Evolutionary conservation across 1,140 invertebrate species (phyloP), one percentile per base, ranked within the genome.

Genomic region (Cardiocondyla obscurior): DNA sequence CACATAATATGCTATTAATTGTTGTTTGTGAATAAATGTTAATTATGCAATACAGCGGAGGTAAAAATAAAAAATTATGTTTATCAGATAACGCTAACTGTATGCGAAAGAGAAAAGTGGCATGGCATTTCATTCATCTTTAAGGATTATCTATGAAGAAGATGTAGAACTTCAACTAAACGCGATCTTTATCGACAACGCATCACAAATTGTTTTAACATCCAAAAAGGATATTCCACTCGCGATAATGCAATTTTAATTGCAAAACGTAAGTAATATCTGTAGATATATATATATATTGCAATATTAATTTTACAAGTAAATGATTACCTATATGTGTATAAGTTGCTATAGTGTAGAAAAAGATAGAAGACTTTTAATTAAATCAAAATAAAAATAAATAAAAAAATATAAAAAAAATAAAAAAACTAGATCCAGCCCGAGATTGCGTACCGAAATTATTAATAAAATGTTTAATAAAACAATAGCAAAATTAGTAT

Each of bases 201-300:
- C 30, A 33, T 62, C 14, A 33, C 14, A 49, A 64, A 33, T 30
- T 3, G 22, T 42, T 67, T 39, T 42, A 51, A 30, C 33, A 64
- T 7, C 4, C 19, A 30, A 12, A 16, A 69, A 49, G 64, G 28
- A 22, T 30, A 19, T 69, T 51, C 39, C 36, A 67, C 22, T 79
- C 46, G 62, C 74, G n/a, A 69, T 69, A 79, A 79, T 79, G 46
- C 33, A 51, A 53, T 53, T 67, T 79, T 51, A 77, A n/a, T 39
- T 53, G 55, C n/a, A 0, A 8, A 46, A 62, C 64, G 36, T 62
- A 64, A 62, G 28, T 74, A 74, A 33, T 58, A 39, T 51, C 12
- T 10, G n/a, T n/a, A n/a, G n/a, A n/a, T n/a, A n/a, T 12, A 62
- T 64, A 36, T 49, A 4, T 19, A n/a, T 76, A 36, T 10, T 51